A percentile compares a stretch with the other conserved stretches of the same genome.
Conservation (phyloP, 2,113 vertebrate species). For the Rhea americana region DNA sequence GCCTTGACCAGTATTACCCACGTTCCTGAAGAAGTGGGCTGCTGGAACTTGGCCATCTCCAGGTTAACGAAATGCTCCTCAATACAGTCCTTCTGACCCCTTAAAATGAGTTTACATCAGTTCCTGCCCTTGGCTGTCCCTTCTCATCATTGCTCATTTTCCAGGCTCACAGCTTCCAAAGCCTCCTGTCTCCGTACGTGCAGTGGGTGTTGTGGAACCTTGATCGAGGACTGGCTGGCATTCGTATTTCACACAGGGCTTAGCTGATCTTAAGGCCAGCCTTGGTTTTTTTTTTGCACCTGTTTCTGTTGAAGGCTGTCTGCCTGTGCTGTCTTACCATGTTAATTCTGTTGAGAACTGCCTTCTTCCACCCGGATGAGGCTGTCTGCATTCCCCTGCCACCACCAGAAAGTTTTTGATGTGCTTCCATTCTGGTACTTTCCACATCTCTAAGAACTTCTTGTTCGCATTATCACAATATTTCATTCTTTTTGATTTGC, state of each 20-base stretch:
- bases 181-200: background rate
- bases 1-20: background rate
- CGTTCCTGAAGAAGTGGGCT: background rate
- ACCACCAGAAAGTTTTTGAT: background rate
- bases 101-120: background rate
- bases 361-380: background rate
- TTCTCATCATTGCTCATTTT: background rate
- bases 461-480: background rate
- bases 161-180: background rate
- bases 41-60: background rate
- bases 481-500: slow-evolving; percentile 2
- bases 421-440: background rate
- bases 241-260: background rate
- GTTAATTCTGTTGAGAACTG: background rate
- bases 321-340: background rate
- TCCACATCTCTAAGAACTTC: background rate
- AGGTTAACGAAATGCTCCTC: background rate
- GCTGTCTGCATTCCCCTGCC: background rate
- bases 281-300: background rate
- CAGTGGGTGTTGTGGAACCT: background rate
- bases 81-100: background rate
- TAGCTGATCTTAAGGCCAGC: background rate
- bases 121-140: background rate
- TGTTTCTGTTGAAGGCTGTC: background rate
- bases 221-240: background rate